A percentile compares a stretch with the other conserved stretches of the same genome.
Conservation (phyloP, 2,113 vertebrate species). For the Chloropsis hardwickii region DNA sequence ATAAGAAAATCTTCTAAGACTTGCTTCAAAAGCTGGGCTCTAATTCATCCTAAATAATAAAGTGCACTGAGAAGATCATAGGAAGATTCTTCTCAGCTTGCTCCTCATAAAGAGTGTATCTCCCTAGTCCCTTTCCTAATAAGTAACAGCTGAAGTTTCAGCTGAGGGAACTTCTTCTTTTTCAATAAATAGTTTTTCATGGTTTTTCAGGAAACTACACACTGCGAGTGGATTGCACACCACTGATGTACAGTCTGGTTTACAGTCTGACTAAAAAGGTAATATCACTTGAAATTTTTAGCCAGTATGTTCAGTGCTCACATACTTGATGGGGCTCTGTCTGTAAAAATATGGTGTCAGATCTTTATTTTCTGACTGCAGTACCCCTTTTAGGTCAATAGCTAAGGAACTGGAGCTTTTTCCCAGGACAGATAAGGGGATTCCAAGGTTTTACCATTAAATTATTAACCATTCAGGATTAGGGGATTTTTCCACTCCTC, state of each 20-base stretch:
- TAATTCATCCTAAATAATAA: neutral
- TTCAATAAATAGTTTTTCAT: neutral
- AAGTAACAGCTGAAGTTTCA: neutral
- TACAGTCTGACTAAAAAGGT: slow-evolving; percentile 93
- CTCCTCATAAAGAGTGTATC: neutral
- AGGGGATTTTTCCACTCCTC: neutral
- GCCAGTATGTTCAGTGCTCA: neutral
- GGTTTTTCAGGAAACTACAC: slow-evolving; percentile 90
- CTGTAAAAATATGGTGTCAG: neutral
- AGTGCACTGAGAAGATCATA: neutral
- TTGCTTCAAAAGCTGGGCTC: neutral
- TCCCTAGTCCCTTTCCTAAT: neutral
- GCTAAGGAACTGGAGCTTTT: neutral
- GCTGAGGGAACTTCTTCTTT: neutral
- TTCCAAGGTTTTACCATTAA: neutral
- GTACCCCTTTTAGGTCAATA: neutral
- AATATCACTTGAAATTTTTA: neutral
- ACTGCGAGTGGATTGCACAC: slow-evolving; percentile 90
- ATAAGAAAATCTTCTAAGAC: neutral
- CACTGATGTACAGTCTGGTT: slow-evolving; percentile 85
- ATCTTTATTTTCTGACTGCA: neutral
- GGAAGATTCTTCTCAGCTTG: neutral
- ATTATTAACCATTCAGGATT: neutral
- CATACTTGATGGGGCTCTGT: neutral
- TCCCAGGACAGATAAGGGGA: neutral